Percentiles rank a stretch among this genome's conserved stretches.
Conservation (phyloP, 35 echinoderm and acorn worm genomes). For the Nesometra sesokonis region DNA sequence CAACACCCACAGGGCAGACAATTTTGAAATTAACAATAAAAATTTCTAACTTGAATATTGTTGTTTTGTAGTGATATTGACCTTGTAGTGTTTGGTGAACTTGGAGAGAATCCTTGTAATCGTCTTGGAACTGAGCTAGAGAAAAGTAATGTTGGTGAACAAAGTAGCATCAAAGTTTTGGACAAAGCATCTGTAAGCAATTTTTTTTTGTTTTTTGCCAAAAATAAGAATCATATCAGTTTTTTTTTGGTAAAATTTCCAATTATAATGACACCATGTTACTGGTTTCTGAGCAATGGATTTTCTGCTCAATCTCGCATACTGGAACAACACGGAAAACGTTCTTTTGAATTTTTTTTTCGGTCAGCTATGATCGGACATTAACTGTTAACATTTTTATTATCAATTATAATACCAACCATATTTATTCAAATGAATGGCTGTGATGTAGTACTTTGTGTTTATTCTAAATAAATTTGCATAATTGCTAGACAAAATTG, state of each 20-base stretch:
- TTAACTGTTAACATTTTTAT: too few relatives aligned
- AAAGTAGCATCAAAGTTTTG: slow-evolving; percentile 82
- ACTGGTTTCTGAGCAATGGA: neutral
- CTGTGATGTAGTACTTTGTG: too few relatives aligned
- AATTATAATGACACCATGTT: too few relatives aligned
- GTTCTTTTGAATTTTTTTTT: neutral
- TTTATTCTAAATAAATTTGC: too few relatives aligned
- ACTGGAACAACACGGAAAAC: neutral
- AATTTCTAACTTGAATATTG: slow-evolving; percentile 14
- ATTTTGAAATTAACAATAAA: too few relatives aligned
- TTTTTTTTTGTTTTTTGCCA: neutral
- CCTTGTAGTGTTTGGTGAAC: slow-evolving; percentile 85
- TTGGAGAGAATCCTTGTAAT: slow-evolving; percentile 66
- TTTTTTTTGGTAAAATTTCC: too few relatives aligned
- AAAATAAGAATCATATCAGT: too few relatives aligned
- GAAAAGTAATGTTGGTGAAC: slow-evolving; percentile 59
- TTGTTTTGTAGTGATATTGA: slow-evolving; percentile 84
- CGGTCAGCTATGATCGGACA: too few relatives aligned
- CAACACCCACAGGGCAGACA: too few relatives aligned
- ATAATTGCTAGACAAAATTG: too few relatives aligned
- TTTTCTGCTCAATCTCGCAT: neutral
- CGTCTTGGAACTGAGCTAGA: slow-evolving; percentile 70
- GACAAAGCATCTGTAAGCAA: slow-evolving; percentile 83
- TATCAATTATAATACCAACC: too few relatives aligned
- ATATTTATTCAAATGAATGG: too few relatives aligned